These are phyloP conservation scores for Leptonema lineaticorne DNA, from an alignment of 1,140 invertebrate genomes.

Conservation along the genomic window DNA sequence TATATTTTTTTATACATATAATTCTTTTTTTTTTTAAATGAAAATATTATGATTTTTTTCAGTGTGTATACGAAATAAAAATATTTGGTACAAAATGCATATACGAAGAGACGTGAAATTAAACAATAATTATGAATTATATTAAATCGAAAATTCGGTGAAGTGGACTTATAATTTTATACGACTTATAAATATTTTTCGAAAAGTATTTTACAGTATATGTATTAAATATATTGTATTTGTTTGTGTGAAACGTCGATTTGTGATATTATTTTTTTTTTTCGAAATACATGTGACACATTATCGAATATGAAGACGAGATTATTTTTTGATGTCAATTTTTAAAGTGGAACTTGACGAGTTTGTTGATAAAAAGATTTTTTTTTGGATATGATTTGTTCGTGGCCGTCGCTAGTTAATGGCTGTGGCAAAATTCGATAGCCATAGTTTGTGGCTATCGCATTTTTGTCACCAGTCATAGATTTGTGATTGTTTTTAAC, in stretches of 20 bases:
- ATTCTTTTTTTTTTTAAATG: too few species aligned
- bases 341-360: not conserved
- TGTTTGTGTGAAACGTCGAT: not conserved
- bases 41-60: too few species aligned
- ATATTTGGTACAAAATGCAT: too few species aligned
- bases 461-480: not conserved
- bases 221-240: too few species aligned
- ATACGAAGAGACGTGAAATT: not conserved
- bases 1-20: too few species aligned
- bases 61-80: not conserved
- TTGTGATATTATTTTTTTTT: not conserved
- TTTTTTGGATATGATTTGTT: not conserved
- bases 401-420: not conserved
- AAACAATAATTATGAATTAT: not conserved
- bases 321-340: not conserved
- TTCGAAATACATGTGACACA: not conserved
- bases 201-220: not conserved
- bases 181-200: not conserved
- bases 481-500: conserved; percentile 14
- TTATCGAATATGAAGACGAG: conserved; percentile 10
- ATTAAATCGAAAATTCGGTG: not conserved
- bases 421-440: conserved; percentile 8
- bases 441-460: not conserved
- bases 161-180: not conserved
- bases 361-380: not conserved